Conservation (phyloP, 2,888 invertebrate species). For the Plusia festucae region DNA sequence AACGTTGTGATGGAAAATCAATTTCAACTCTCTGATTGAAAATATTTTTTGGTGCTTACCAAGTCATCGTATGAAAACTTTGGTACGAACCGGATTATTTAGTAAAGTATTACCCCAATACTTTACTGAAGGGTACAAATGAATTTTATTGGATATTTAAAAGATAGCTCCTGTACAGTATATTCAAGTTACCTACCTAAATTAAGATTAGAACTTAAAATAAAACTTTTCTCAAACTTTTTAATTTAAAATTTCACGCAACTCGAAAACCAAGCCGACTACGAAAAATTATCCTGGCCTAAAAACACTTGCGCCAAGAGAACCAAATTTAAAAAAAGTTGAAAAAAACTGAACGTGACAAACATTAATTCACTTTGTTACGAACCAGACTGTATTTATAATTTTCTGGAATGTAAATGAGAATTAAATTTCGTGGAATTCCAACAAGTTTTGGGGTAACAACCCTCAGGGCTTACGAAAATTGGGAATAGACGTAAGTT, state of each 20-base stretch:
- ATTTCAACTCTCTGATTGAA: background rate
- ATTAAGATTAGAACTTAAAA: too few relatives aligned
- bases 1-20: background rate
- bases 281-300: background rate
- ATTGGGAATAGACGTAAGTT: background rate
- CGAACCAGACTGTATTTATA: constrained; percentile 8
- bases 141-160: too few relatives aligned
- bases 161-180: too few relatives aligned
- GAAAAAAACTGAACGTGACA: background rate
- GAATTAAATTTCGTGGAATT: background rate
- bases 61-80: background rate
- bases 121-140: too few relatives aligned
- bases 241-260: background rate
- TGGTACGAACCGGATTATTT: too few relatives aligned
- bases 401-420: background rate
- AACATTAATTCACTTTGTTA: constrained; percentile 10
- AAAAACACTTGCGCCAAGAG: background rate
- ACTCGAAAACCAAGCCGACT: background rate
- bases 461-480: background rate
- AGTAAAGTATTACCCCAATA: too few relatives aligned
- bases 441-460: background rate
- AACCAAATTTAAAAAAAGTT: background rate
- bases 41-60: background rate
- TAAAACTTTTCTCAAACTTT: background rate
- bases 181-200: too few relatives aligned